Evolutionary conservation across 2,797 vertebrate species (phyloP), one percentile per base, ranked within the genome.

Genomic region (Siniperca undulata): DNA sequence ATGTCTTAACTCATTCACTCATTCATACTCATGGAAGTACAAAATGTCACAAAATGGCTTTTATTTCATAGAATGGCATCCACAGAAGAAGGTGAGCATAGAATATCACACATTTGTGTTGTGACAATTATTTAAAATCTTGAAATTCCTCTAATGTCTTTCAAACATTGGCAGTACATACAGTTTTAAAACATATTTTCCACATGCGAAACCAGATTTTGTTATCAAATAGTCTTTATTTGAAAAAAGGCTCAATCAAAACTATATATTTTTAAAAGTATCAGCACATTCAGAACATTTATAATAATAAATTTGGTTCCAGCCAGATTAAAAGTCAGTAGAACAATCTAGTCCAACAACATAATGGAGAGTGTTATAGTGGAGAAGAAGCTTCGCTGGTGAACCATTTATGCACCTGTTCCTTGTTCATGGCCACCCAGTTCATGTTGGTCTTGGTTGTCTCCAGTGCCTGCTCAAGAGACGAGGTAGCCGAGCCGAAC

Each of bases 391-490:
- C 34, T 77, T 95, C 85, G 0, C 0, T 0, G 3, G 0, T 11
- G 78, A 99, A 97, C 97, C 98, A 98, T 0, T 14, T 0, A 20
- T 90, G 20, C 62, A 98, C 95, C 0, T 0, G 0, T 0, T 34
- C 11, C 87, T 88, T 90, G 94, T 99, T 98, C 60, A 92, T 62
- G 0, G 78, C 80, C 80, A 98, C 95, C 98, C 98, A 99, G 3
- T 96, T 93, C 36, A 97, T 97, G 93, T 99, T 98, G 67, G 96
- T 78, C 1, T 84, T 93, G 0, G 97, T 97, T 59, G 78, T 94
- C 93, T 98, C 97, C 90, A 98, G 93, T 0, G 95, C 94, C 89
- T 97, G 96, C 60, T 97, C 96, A 78, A 99, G 78, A 0, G 95
- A 84, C 7, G 88, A 64, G 0, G 93, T 90, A 30, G 78, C 96